These are phyloP conservation scores for Rhopalosiphum padi DNA, from an alignment of 1,140 invertebrate species.

Conservation along the genomic window DNA sequence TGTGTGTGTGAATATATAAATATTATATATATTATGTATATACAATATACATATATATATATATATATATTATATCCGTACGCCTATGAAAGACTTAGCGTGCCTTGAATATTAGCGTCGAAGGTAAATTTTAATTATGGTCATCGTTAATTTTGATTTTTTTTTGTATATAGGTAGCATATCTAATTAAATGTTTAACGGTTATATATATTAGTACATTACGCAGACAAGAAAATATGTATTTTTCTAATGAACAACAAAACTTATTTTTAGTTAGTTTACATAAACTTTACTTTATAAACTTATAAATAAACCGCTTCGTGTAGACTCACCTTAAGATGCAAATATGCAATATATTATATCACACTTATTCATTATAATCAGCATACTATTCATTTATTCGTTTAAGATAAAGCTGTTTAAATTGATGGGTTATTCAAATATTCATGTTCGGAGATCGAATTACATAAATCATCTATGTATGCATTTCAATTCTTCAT, in stretches of 20 bases:
- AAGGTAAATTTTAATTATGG: conserved; percentile 20
- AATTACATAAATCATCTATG: too few species aligned
- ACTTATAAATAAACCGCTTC: background rate
- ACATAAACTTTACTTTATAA: background rate
- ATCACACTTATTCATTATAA: background rate
- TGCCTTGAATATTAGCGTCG: background rate
- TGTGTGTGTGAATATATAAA: background rate
- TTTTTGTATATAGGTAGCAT: background rate
- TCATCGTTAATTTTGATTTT: background rate
- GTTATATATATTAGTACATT: background rate
- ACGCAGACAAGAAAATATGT: background rate
- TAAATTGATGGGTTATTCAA: too few species aligned
- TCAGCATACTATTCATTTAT: background rate
- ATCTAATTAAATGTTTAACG: background rate
- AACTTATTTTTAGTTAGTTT: too few species aligned
- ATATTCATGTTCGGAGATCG: too few species aligned
- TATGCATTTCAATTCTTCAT: too few species aligned
- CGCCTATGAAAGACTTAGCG: background rate
- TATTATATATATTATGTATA: too few species aligned
- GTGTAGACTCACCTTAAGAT: background rate
- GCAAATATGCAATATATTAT: background rate
- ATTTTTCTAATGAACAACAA: background rate
- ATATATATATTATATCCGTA: background rate
- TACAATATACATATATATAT: too few species aligned
- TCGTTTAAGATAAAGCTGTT: too few species aligned